phyloP scores from a whole-genome alignment of 2,888 invertebrate species.

The Sinodicranocentrus sp. region DNA sequence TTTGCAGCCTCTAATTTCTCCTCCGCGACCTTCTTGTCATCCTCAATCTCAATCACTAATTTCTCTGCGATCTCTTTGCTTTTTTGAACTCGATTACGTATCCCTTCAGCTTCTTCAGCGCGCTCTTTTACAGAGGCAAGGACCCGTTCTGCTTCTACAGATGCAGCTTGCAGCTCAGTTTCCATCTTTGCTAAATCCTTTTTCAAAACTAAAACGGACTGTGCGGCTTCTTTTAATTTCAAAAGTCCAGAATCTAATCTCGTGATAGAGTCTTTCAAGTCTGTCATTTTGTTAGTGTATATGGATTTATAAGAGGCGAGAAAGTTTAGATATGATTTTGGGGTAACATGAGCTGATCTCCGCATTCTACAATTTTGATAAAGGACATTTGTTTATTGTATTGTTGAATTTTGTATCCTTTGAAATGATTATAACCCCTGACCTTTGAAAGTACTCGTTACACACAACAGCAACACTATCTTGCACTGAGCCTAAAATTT shows the following conservation, averaged over 20 bases:
- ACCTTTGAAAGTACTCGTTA: slow-evolving; percentile 90
- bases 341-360: slow-evolving; percentile 96
- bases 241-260: slow-evolving; percentile 97
- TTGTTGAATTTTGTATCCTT: slow-evolving; percentile 5
- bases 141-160: slow-evolving; percentile 93
- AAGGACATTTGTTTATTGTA: not conserved
- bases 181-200: slow-evolving; percentile 94
- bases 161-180: slow-evolving; percentile 93
- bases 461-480: slow-evolving; percentile 93
- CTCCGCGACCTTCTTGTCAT: slow-evolving; percentile 94
- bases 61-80: slow-evolving; percentile 97
- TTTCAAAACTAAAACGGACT: slow-evolving; percentile 94
- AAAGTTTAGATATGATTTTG: slow-evolving; percentile 97
- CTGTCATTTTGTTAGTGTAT: slow-evolving; percentile 92
- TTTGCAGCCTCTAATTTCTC: slow-evolving; percentile 96
- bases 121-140: slow-evolving; percentile 93
- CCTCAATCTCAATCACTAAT: slow-evolving; percentile 81
- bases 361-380: slow-evolving; percentile 84
- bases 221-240: slow-evolving; percentile 96
- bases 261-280: slow-evolving; percentile 92
- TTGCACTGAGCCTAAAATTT: slow-evolving; percentile 94
- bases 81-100: slow-evolving; percentile 89
- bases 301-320: slow-evolving; percentile 97
- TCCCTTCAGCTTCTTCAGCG: slow-evolving; percentile 95
- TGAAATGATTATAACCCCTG: not conserved